Conservation (phyloP, 2,113 vertebrate genomes). For the Myrmophylax atrothorax region DNA sequence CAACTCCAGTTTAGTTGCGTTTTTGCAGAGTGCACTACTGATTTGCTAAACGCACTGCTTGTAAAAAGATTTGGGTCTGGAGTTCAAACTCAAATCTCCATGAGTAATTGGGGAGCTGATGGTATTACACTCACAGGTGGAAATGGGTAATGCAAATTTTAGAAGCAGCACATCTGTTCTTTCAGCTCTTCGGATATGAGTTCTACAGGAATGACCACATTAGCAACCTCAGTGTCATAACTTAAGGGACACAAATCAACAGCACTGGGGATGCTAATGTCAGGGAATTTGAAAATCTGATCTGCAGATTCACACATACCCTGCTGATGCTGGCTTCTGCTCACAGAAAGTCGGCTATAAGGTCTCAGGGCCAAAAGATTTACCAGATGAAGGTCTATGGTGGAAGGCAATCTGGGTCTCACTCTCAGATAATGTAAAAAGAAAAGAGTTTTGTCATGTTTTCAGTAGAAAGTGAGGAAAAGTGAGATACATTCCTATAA, state of each 20-base stretch:
- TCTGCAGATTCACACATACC: background rate
- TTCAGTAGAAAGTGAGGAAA: background rate
- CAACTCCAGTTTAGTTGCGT: background rate
- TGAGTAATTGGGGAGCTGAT: background rate
- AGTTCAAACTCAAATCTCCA: slow-evolving; percentile 35
- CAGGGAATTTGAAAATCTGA: background rate
- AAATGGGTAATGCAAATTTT: slow-evolving; percentile 56
- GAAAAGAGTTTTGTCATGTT: background rate
- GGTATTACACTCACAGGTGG: slow-evolving; percentile 27
- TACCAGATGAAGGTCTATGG: background rate
- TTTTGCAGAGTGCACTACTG: slow-evolving; percentile 13
- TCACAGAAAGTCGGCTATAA: background rate
- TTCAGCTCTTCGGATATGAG: slow-evolving; percentile 2
- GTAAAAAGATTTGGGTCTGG: slow-evolving; percentile 36
- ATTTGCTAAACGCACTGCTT: background rate
- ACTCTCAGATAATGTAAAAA: background rate
- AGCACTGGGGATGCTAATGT: background rate
- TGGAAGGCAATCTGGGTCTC: background rate
- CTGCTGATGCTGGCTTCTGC: background rate
- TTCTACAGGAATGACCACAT: slow-evolving; percentile 35
- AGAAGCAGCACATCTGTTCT: slow-evolving; percentile 53
- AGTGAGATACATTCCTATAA: background rate
- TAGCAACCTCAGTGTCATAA: slow-evolving; percentile 5
- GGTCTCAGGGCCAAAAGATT: background rate
- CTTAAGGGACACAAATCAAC: slow-evolving; percentile 21